Evolutionary conservation across 2,113 vertebrate genomes (phyloP), one percentile per base, ranked within the genome.

Genomic region (Pollimyrus isidori): DNA sequence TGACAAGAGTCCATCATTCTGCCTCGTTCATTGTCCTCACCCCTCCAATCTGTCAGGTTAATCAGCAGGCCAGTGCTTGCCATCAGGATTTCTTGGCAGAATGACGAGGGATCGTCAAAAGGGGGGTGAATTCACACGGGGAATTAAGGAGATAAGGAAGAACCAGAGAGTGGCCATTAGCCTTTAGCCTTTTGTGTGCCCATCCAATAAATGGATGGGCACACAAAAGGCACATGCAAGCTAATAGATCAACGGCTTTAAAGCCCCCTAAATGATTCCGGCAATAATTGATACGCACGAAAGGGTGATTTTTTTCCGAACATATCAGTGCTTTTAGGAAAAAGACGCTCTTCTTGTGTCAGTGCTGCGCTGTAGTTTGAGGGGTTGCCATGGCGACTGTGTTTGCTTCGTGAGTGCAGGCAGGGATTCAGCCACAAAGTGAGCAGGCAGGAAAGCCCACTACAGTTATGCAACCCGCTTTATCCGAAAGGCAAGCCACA

Each of bases 381-480:
- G 90, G 88, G 88, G 92, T 94, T 93, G 92, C 91, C 90, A 92
- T 93, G 88, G 92, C 56, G 91, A 93, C 89, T 21, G 80, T 90
- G 90, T 89, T 86, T 88, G 88, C 89, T 87, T 89, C 88, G 86
- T 91, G 90, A 87, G 83, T 26, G 89, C 50, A 88, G 46, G 89
- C n/a, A 87, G 52, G 86, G 69, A 88, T 52, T 69, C 84, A 88
- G 89, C 48, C 69, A 85, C 76, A 89, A 85, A 90, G 86, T 90
- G 92, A 91, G 90, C 90, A 87, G 84, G 90, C 89, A 92, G 91
- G 90, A 92, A 90, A 93, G 85, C 91, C 90, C 92, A 92, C 91
- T 90, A 86, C 90, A 76, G 90, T 93, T 93, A 93, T 89, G 87
- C 90, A 93, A 93, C 86, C 73, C 45, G 45, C 80, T 69, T 91